Evolutionary conservation across 1,140 invertebrate genomes (phyloP), one percentile per base, ranked within the genome.

Genomic region (Ruditapes philippinarum): DNA sequence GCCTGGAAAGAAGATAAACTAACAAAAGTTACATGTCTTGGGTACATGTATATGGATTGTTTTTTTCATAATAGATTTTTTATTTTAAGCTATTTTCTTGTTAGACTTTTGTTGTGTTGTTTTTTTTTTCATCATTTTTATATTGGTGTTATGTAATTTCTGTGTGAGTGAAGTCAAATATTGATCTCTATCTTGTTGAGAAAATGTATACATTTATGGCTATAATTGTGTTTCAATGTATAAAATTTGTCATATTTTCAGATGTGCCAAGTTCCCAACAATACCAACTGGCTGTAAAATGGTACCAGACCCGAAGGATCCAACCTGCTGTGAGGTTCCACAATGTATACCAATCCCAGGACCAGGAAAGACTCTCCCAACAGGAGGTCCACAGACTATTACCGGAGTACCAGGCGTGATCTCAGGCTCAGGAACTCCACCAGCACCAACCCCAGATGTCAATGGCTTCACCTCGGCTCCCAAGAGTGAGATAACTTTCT

Each of bases 291-390:
- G 85, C 7, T 94, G 94, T 65, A 90, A 88, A 14, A 68, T 93
- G 80, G 91, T 92, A 57, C 90, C 92, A 25, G 92, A 92, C 51
- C 93, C 92, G 33, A 91, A 92, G 38, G 93, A 93, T 45, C 93
- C 93, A 31, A 36, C 79, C 3, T 93, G 93, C 36, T 93, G 92
- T 80, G 65, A 93, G 76, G 92, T 93, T 38, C 92, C 92, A 33
- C 90, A 93, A 84, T 93, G 92, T 90, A 81, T 93, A 40, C 90
- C 90, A 19, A 88, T 92, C 11, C 91, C 92, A 22, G 88, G 89
- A 0, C 91, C 89, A 57, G 54, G 90, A 62, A 80, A 87, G 79
- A 49, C 87, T 70, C 28, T 92, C 54, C 92, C 92, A n/a, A 92
- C 92, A 36, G 78, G 70, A 17, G 60, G n/a, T 11, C 91, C 92